Conservation (phyloP, 2,888 invertebrate species). For the Ptychoptera contaminata region DNA sequence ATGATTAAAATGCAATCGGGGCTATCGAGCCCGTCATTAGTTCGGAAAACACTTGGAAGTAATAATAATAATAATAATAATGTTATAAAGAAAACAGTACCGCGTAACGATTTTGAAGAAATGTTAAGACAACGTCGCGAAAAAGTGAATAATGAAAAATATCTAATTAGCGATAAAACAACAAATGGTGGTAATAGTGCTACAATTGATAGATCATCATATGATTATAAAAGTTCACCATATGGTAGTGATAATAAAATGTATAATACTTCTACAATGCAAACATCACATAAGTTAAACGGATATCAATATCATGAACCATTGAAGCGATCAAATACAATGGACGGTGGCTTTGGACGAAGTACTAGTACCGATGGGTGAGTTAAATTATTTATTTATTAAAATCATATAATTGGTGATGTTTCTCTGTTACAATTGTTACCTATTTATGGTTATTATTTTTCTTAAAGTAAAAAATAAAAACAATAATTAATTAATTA, state of each 20-base stretch:
- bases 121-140: constrained; percentile 29
- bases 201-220: neutral
- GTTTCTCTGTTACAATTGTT: too few species aligned
- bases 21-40: constrained; percentile 68
- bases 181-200: constrained; percentile 6
- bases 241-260: constrained; percentile 2
- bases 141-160: constrained; percentile 23
- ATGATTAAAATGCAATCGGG: constrained; percentile 58
- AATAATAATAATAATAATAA: constrained; percentile 10
- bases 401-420: too few species aligned
- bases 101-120: constrained; percentile 29
- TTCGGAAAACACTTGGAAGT: constrained; percentile 50
- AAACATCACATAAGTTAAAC: constrained; percentile 7
- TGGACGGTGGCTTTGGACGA: constrained; percentile 17
- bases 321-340: constrained; percentile 17
- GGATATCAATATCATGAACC: constrained; percentile 16
- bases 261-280: constrained; percentile 3
- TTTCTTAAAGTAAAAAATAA: too few species aligned
- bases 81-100: constrained; percentile 19
- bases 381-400: constrained; percentile 9
- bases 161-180: constrained; percentile 13
- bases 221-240: neutral
- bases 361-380: constrained; percentile 16
- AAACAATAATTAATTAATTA: too few species aligned
- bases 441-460: too few species aligned